phyloP scores from a whole-genome alignment of 2,888 invertebrate species.

The Drosophila kanekoi region DNA sequence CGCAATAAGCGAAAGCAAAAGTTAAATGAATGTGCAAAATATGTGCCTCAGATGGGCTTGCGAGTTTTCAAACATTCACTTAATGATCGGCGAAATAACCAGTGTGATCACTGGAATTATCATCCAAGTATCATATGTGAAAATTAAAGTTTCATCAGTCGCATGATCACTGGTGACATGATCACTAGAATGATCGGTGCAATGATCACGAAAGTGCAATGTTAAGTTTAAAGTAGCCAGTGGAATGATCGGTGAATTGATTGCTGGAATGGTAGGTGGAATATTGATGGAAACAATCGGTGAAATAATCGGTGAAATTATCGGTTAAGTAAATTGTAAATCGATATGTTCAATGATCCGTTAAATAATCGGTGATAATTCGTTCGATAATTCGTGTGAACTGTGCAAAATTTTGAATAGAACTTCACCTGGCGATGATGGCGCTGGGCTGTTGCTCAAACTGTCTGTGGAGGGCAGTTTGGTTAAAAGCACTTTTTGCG shows the following conservation, averaged over 20 bases:
- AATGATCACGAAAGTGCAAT: too few species aligned
- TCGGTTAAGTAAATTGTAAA: not conserved
- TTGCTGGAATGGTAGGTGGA: not conserved
- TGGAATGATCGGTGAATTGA: slow-evolving; percentile 3
- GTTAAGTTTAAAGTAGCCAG: too few species aligned
- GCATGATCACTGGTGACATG: too few species aligned
- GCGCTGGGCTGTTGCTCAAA: slow-evolving; percentile 87
- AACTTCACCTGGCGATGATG: slow-evolving; percentile 87
- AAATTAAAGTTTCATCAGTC: too few species aligned
- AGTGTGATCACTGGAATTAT: too few species aligned
- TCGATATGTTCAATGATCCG: slow-evolving; percentile 7
- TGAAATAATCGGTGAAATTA: slow-evolving; percentile 1
- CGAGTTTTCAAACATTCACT: slow-evolving; percentile 14
- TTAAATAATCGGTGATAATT: slow-evolving; percentile 11
- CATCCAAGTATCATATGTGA: too few species aligned
- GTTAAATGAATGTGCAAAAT: slow-evolving; percentile 31
- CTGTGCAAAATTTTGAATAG: slow-evolving; percentile 47
- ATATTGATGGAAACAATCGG: not conserved
- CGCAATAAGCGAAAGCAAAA: slow-evolving; percentile 43
- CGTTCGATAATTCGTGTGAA: slow-evolving; percentile 27
- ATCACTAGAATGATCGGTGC: too few species aligned
- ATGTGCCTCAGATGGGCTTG: slow-evolving; percentile 15
- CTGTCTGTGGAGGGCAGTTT: slow-evolving; percentile 87
- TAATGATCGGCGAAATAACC: slow-evolving; percentile 1
- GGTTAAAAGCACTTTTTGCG: slow-evolving; percentile 86